A percentile compares a stretch with the other conserved stretches of the same genome.
These are phyloP conservation scores for Tipula vernalis DNA, from an alignment of 2,888 invertebrate species.

Conservation along the genomic window DNA sequence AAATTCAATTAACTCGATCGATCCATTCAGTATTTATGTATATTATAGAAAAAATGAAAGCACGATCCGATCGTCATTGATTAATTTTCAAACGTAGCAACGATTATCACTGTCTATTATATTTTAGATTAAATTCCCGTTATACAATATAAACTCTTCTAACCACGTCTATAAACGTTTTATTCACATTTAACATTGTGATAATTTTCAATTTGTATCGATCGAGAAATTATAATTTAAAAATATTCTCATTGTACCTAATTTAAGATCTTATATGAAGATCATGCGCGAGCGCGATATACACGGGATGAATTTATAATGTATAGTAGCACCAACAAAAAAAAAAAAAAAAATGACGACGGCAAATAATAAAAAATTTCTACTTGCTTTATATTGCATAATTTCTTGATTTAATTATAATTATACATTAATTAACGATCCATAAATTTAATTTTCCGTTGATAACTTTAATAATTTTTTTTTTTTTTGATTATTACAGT, in stretches of 20 bases:
- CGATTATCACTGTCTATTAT: neutral
- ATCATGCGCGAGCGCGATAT: neutral
- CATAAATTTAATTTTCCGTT: too few relatives aligned
- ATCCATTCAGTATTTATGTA: neutral
- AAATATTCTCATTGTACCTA: neutral
- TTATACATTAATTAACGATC: too few relatives aligned
- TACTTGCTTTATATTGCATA: neutral
- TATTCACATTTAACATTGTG: neutral
- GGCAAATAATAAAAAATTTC: neutral
- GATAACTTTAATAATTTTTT: too few relatives aligned
- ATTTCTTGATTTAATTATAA: neutral
- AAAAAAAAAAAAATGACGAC: neutral
- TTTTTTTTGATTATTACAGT: too few relatives aligned
- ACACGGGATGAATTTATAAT: neutral
- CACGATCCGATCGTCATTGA: neutral
- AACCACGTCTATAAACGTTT: neutral
- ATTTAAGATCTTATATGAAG: neutral
- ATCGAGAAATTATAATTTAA: neutral
- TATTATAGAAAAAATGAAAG: neutral
- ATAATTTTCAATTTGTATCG: neutral
- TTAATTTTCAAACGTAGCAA: neutral
- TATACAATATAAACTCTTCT: neutral
- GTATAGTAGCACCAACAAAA: neutral
- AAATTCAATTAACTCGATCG: neutral
- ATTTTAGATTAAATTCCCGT: neutral